Percentiles rank a stretch among this genome's conserved stretches.
These are phyloP conservation scores for Parus major DNA, from an alignment of 2,113 vertebrate species.

Conservation along the genomic window DNA sequence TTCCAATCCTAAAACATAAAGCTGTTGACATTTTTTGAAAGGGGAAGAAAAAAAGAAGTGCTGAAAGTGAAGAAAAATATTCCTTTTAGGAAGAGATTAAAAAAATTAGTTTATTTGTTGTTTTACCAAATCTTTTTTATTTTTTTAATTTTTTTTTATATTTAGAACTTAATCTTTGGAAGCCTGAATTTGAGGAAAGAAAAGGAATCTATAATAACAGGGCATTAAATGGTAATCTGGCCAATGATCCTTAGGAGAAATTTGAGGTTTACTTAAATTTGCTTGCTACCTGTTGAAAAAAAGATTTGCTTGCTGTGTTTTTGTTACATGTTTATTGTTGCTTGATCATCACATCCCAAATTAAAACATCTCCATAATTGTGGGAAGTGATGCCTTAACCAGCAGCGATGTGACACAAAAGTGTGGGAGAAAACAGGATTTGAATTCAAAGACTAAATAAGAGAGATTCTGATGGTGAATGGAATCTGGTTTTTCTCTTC, in stretches of 20 bases:
- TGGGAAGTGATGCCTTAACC: neutral
- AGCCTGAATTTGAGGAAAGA: neutral
- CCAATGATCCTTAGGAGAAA: neutral
- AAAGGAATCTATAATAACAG: fast-evolving
- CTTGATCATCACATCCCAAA: fast-evolving
- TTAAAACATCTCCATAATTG: fast-evolving
- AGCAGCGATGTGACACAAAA: neutral
- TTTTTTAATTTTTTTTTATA: neutral
- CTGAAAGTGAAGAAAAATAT: neutral
- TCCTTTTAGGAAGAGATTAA: neutral
- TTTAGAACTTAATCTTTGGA: neutral
- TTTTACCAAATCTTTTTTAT: neutral
- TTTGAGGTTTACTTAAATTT: neutral
- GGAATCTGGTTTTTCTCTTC: neutral
- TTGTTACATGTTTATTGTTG: fast-evolving
- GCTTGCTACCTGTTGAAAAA: neutral
- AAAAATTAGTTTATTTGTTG: neutral
- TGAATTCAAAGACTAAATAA: neutral
- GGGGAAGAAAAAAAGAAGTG: fast-evolving
- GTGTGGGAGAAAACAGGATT: neutral
- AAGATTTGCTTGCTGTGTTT: fast-evolving
- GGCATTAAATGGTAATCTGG: neutral
- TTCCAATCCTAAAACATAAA: neutral
- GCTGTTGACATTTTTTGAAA: neutral
- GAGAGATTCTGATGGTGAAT: neutral